phyloP scores from a whole-genome alignment of 2,888 invertebrate genomes.

The Platycnemis pennipes region DNA sequence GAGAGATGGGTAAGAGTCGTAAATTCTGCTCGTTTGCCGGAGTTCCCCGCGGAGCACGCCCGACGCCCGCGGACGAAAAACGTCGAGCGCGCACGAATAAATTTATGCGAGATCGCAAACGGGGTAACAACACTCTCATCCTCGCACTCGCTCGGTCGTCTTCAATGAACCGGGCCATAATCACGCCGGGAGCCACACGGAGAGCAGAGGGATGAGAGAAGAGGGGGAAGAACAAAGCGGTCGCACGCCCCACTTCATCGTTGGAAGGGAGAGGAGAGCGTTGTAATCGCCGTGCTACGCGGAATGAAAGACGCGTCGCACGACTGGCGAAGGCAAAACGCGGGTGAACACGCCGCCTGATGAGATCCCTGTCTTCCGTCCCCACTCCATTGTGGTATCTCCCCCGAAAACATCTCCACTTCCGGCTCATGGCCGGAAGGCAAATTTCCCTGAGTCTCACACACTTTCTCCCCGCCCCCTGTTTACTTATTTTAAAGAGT shows the following conservation, averaged over 20 bases:
- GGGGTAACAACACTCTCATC: neutral
- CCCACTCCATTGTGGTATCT: neutral
- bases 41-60: neutral
- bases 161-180: neutral
- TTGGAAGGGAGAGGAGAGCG: neutral
- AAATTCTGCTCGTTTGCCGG: neutral
- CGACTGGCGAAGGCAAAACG: neutral
- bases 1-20: too few relatives aligned
- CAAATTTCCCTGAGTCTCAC: neutral
- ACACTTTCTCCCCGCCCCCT: neutral
- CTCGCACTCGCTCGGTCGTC: neutral
- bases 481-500: too few relatives aligned
- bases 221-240: neutral
- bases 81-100: too few relatives aligned
- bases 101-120: neutral
- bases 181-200: neutral
- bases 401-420: neutral
- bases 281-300: neutral
- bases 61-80: neutral
- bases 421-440: neutral
- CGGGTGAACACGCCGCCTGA: neutral
- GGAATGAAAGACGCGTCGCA: neutral
- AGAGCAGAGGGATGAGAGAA: neutral
- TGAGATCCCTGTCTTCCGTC: neutral
- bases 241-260: neutral